phyloP scores from a whole-genome alignment of 2,888 invertebrate species.

The Ochlodes sylvanus region DNA sequence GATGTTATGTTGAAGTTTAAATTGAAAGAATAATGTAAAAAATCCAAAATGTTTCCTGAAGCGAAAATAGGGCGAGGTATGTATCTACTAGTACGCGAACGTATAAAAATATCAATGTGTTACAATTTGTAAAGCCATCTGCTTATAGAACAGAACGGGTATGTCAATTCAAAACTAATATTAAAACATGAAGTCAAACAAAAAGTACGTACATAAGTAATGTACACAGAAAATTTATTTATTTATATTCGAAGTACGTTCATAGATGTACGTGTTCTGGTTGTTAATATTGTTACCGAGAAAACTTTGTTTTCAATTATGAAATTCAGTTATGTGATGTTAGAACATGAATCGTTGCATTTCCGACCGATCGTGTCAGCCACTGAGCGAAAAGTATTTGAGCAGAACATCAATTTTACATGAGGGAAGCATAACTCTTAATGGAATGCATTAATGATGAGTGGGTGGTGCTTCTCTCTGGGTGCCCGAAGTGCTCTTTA shows the following conservation, averaged over 20 bases:
- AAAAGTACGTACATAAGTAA: slow-evolving; percentile 4
- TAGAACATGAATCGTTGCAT: slow-evolving; percentile 53
- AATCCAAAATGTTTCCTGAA: too few relatives aligned
- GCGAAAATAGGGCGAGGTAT: too few relatives aligned
- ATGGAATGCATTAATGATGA: slow-evolving; percentile 71
- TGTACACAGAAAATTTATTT: slow-evolving; percentile 38
- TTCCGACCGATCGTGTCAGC: slow-evolving; percentile 47
- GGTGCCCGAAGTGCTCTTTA: slow-evolving; percentile 59
- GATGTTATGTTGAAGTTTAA: too few relatives aligned
- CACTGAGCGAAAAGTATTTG: slow-evolving; percentile 50
- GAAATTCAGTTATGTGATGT: slow-evolving; percentile 54
- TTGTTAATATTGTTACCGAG: slow-evolving; percentile 68
- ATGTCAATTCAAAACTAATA: slow-evolving; percentile 2
- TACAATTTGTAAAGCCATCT: too few relatives aligned
- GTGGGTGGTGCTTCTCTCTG: slow-evolving; percentile 50
- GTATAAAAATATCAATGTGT: too few relatives aligned
- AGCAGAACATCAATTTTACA: slow-evolving; percentile 63
- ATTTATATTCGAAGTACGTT: slow-evolving; percentile 73
- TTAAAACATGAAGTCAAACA: slow-evolving; percentile 39
- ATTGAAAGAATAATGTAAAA: too few relatives aligned
- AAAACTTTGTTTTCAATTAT: slow-evolving; percentile 77
- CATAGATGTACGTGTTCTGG: slow-evolving; percentile 66
- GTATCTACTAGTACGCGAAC: too few relatives aligned
- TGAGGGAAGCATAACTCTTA: slow-evolving; percentile 61
- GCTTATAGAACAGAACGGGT: too few relatives aligned